These are phyloP conservation scores for Phrixothrix hirtus DNA, from an alignment of 2,888 invertebrate species.

Conservation along the genomic window DNA sequence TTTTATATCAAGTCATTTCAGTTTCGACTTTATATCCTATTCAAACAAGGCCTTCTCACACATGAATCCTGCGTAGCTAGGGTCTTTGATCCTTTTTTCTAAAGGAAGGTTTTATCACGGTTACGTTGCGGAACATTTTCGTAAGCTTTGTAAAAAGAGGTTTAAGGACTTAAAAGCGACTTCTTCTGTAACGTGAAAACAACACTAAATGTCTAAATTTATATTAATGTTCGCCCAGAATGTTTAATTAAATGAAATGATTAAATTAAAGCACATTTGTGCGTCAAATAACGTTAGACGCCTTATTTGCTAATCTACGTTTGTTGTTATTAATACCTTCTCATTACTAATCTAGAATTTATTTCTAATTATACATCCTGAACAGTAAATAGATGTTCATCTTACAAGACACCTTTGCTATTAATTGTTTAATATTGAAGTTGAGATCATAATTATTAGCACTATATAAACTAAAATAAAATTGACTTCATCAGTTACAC, in stretches of 20 bases:
- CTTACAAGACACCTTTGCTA: too few species aligned
- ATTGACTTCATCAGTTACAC: too few species aligned
- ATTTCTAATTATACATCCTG: conserved; percentile 4
- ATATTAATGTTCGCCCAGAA: neutral
- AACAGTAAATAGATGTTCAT: too few species aligned
- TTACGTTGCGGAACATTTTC: conserved; percentile 12
- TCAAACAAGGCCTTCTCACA: neutral
- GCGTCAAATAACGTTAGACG: conserved; percentile 6
- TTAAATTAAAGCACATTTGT: conserved; percentile 6
- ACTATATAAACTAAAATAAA: too few species aligned
- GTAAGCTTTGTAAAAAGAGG: conserved; percentile 10
- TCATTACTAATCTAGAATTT: conserved; percentile 7
- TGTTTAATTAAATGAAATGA: conserved; percentile 3
- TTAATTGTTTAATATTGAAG: neutral
- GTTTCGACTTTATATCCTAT: conserved; percentile 1
- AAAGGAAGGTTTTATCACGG: conserved; percentile 14
- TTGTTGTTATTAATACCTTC: conserved; percentile 8
- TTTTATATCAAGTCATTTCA: neutral
- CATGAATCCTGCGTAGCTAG: neutral
- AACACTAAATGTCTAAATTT: conserved; percentile 6
- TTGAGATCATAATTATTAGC: neutral
- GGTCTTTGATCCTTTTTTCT: conserved; percentile 8
- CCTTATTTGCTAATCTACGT: conserved; percentile 7
- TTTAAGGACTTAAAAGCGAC: conserved; percentile 21
- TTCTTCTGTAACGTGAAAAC: conserved; percentile 13